phyloP scores from a whole-genome alignment of 1,140 invertebrate genomes.

The Drosophila takahashii region DNA sequence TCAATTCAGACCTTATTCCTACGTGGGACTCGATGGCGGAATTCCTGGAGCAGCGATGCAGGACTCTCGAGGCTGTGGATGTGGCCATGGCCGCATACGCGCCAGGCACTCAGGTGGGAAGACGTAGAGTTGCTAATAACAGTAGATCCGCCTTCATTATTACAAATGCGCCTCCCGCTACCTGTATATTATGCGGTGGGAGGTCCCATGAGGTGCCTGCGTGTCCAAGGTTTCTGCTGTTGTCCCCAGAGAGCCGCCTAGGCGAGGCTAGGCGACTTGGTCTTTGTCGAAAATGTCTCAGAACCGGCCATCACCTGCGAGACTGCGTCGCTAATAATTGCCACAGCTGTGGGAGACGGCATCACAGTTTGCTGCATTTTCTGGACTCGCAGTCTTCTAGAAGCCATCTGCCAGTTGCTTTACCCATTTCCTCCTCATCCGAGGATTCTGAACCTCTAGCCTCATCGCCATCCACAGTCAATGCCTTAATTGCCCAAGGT shows the following conservation, averaged over 20 bases:
- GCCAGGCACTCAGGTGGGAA: background rate
- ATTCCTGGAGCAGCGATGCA: constrained; percentile 2
- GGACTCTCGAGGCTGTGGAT: background rate
- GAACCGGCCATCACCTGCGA: background rate
- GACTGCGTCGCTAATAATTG: too few relatives aligned
- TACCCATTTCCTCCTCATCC: too few relatives aligned
- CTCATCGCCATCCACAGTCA: too few relatives aligned
- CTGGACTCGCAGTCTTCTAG: too few relatives aligned
- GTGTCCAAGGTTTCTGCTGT: constrained; percentile 1
- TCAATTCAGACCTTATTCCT: too few relatives aligned
- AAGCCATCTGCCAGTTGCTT: too few relatives aligned
- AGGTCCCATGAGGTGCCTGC: background rate
- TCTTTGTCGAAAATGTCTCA: constrained; percentile 3
- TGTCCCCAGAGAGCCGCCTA: background rate
- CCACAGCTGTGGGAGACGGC: too few relatives aligned
- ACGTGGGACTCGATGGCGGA: background rate
- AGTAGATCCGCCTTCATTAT: constrained; percentile 1
- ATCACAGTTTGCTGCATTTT: too few relatives aligned
- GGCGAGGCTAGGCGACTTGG: background rate
- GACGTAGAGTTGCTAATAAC: too few relatives aligned
- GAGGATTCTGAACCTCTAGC: too few relatives aligned
- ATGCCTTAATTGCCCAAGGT: too few relatives aligned
- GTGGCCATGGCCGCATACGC: background rate
- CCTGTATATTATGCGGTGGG: background rate
- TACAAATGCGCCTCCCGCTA: background rate